These are phyloP conservation scores for Lobophora halterata DNA, from an alignment of 2,888 invertebrate species.

Conservation along the genomic window DNA sequence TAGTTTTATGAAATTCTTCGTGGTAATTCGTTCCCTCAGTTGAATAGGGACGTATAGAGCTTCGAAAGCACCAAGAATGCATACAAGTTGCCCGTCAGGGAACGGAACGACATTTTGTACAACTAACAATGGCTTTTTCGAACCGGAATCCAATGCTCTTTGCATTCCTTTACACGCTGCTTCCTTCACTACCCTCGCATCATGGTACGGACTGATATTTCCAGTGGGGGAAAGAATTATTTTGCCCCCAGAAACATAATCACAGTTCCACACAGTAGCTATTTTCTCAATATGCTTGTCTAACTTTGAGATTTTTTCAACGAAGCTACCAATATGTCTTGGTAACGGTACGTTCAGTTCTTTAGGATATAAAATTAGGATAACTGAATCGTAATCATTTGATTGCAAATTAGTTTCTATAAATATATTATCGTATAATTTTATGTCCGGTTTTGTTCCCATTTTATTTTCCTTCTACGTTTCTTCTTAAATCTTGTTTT, in stretches of 20 bases:
- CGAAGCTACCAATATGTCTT: constrained; percentile 57
- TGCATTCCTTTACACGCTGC: constrained; percentile 88
- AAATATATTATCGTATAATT: constrained; percentile 67
- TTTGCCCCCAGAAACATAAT: constrained; percentile 82
- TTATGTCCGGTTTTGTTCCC: constrained; percentile 41
- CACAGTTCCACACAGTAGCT: constrained; percentile 82
- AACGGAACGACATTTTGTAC: constrained; percentile 85
- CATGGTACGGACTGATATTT: constrained; percentile 83
- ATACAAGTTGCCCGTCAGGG: constrained; percentile 87
- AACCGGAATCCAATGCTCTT: constrained; percentile 92
- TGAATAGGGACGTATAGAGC: constrained; percentile 92
- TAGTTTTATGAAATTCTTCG: constrained; percentile 81
- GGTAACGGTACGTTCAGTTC: constrained; percentile 68
- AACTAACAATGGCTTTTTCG: constrained; percentile 88
- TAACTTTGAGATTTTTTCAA: constrained; percentile 49
- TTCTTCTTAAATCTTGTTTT: neutral
- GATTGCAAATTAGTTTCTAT: constrained; percentile 69
- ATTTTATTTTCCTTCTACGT: constrained; percentile 9
- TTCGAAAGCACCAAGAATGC: constrained; percentile 92
- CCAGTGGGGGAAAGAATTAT: constrained; percentile 89
- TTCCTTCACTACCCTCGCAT: constrained; percentile 72
- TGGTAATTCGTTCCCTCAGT: constrained; percentile 83
- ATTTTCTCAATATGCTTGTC: constrained; percentile 68
- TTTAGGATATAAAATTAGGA: constrained; percentile 80
- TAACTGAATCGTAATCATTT: constrained; percentile 82